A percentile compares a stretch with the other conserved stretches of the same genome.
Evolutionary conservation across 2,888 invertebrate genomes (phyloP).

Genomic region (Hemaris fuciformis): DNA sequence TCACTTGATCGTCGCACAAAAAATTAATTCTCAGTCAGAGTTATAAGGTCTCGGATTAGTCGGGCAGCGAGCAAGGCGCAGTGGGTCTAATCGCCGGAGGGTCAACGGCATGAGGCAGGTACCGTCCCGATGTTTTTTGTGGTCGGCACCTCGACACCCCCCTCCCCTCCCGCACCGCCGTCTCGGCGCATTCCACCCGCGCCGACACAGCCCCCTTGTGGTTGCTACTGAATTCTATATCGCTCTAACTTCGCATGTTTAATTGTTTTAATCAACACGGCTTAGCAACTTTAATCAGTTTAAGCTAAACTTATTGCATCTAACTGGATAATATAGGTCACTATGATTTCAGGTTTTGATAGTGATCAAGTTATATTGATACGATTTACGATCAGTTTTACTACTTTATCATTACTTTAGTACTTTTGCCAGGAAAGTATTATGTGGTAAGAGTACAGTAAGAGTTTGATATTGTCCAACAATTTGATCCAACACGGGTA

Average conservation of each 20-base stretch:
- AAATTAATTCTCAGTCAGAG: not conserved
- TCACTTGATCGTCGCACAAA: not conserved
- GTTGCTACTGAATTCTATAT: constrained; percentile 66
- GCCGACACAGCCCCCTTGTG: constrained; percentile 30
- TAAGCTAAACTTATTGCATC: too few species aligned
- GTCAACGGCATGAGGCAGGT: constrained; percentile 76
- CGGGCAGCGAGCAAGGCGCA: constrained; percentile 19
- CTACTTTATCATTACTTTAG: too few species aligned
- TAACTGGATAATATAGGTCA: too few species aligned
- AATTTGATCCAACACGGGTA: too few species aligned
- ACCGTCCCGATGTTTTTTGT: constrained; percentile 68
- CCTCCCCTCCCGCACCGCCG: constrained; percentile 11
- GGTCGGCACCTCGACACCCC: constrained; percentile 33
- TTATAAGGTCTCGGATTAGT: constrained; percentile 6
- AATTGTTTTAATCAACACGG: constrained; percentile 20
- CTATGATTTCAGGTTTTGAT: too few species aligned
- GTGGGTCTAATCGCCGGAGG: constrained; percentile 60
- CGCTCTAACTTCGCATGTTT: constrained; percentile 37
- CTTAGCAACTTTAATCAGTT: too few species aligned
- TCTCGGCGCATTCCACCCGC: constrained; percentile 34
- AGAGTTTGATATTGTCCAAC: too few species aligned
- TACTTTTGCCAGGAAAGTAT: too few species aligned
- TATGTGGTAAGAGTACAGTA: too few species aligned
- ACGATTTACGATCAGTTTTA: too few species aligned
- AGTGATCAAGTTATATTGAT: too few species aligned